A percentile compares a stretch with the other conserved stretches of the same genome.
phyloP scores from a whole-genome alignment of 2,888 invertebrate species.

The Sphaerophoria rueppellii region DNA sequence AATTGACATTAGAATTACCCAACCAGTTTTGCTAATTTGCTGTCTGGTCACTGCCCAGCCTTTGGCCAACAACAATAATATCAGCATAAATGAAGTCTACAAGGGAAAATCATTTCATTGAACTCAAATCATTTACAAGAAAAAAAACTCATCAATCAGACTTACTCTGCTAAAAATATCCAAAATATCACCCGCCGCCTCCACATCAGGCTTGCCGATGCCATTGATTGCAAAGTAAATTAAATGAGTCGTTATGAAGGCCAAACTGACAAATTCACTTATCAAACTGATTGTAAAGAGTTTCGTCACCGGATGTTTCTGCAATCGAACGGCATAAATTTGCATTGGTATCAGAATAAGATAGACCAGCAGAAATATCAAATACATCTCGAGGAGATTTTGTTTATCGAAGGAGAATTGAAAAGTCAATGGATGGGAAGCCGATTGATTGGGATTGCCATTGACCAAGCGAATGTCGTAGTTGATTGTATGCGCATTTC shows the following conservation, averaged over 20 bases:
- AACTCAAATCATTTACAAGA: not conserved
- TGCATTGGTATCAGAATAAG: slow-evolving; percentile 93
- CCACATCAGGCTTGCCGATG: slow-evolving; percentile 90
- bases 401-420: slow-evolving; percentile 98
- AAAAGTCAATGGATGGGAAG: slow-evolving; percentile 93
- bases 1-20: slow-evolving; percentile 84
- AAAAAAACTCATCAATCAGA: slow-evolving; percentile 48
- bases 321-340: slow-evolving; percentile 93
- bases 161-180: slow-evolving; percentile 95
- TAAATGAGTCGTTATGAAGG: slow-evolving; percentile 93
- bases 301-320: slow-evolving; percentile 95
- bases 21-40: slow-evolving; percentile 93
- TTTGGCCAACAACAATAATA: slow-evolving; percentile 95
- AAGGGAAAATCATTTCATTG: slow-evolving; percentile 6
- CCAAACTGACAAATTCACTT: slow-evolving; percentile 92
- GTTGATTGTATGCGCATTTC: slow-evolving; percentile 83
- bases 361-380: slow-evolving; percentile 93
- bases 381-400: slow-evolving; percentile 94
- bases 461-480: slow-evolving; percentile 99
- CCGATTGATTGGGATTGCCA: slow-evolving; percentile 94
- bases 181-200: slow-evolving; percentile 94
- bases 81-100: slow-evolving; percentile 96
- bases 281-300: slow-evolving; percentile 94
- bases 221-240: slow-evolving; percentile 96
- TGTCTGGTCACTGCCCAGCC: slow-evolving; percentile 97